Conservation (phyloP, 2,797 vertebrate species). For the Melanotaenia nigrans region DNA sequence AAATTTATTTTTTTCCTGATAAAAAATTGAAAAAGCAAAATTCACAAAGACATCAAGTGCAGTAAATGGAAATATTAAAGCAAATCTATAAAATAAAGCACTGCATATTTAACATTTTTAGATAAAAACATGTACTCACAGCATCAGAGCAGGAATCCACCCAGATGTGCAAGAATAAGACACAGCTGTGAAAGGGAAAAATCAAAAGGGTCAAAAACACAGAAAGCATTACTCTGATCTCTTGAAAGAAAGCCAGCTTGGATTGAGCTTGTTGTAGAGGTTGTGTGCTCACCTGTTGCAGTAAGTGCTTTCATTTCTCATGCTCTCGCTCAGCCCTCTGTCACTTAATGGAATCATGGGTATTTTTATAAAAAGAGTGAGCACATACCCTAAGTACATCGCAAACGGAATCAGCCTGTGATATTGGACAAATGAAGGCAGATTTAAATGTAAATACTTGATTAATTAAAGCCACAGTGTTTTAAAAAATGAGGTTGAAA, state of each 20-base stretch:
- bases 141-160: slow-evolving; percentile 66
- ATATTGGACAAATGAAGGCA: slow-evolving; percentile 14
- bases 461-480: background rate
- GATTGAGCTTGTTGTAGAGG: background rate
- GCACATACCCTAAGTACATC: slow-evolving; percentile 69
- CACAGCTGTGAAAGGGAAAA: slow-evolving; percentile 76
- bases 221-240: background rate
- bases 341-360: background rate
- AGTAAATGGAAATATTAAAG: background rate
- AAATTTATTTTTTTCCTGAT: background rate
- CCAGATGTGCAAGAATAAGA: slow-evolving; percentile 80
- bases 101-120: background rate
- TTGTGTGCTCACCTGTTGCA: slow-evolving; percentile 69
- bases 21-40: background rate
- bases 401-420: slow-evolving; percentile 72
- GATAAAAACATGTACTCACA: slow-evolving; percentile 55
- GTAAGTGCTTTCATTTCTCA: slow-evolving; percentile 14
- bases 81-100: background rate
- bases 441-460: slow-evolving; percentile 1
- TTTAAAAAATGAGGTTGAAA: background rate
- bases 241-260: background rate
- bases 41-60: background rate
- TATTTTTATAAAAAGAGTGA: slow-evolving; percentile 30
- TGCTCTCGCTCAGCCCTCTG: fast-evolving
- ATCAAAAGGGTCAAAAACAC: slow-evolving; percentile 13